A percentile compares a stretch with the other conserved stretches of the same genome.
Evolutionary conservation across 2,888 invertebrate genomes (phyloP).

Genomic region (Lochmaea crataegi): DNA sequence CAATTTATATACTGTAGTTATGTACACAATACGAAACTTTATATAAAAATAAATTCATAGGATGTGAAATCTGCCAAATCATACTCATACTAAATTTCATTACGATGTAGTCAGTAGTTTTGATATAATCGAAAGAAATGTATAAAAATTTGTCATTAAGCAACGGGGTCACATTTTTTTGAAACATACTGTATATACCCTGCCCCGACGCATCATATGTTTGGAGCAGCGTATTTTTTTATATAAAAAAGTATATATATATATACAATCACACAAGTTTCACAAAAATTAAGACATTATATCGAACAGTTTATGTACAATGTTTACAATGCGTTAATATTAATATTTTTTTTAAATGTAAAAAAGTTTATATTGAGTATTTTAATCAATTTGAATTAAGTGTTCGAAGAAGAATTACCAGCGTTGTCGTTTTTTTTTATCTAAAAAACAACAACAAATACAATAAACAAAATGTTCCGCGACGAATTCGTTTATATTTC

Average conservation of each 20-base stretch:
- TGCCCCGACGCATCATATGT: not conserved
- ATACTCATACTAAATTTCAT: too few relatives aligned
- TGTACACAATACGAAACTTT: too few relatives aligned
- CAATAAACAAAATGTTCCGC: conserved; percentile 3
- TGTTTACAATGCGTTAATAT: conserved; percentile 23
- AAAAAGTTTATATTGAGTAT: conserved; percentile 26
- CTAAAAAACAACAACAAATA: not conserved
- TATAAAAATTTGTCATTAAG: too few relatives aligned
- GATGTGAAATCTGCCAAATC: too few relatives aligned
- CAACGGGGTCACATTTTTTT: too few relatives aligned
- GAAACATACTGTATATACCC: not conserved
- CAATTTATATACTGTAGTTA: too few relatives aligned
- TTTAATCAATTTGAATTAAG: conserved; percentile 25
- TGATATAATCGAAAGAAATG: too few relatives aligned
- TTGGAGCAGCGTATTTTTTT: conserved; percentile 12
- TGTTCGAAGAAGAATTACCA: conserved; percentile 1
- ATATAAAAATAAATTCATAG: too few relatives aligned
- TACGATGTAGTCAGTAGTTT: too few relatives aligned
- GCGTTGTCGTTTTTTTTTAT: not conserved
- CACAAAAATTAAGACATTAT: conserved; percentile 33
- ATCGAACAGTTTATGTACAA: conserved; percentile 25
- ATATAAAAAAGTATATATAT: conserved; percentile 23
- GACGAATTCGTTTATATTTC: not conserved
- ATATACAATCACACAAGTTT: conserved; percentile 53
- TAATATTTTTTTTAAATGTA: conserved; percentile 19